Percentiles rank a stretch among this genome's conserved stretches.
Conservation (phyloP, 2,888 invertebrate genomes). For the Synergus gifuensis region DNA sequence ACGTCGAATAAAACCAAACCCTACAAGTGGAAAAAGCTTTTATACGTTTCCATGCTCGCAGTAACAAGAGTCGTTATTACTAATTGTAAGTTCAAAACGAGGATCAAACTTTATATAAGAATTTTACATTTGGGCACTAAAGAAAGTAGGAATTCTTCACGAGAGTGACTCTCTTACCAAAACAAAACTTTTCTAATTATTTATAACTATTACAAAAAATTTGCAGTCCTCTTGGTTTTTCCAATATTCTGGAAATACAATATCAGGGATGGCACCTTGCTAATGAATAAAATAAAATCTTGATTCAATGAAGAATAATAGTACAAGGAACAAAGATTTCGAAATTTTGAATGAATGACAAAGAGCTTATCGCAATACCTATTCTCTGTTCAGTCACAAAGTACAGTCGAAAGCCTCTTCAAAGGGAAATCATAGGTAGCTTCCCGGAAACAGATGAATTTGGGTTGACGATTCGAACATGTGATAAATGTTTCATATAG, state of each 20-base stretch:
- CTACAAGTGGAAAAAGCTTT: slow-evolving; percentile 6
- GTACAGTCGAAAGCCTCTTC: background rate
- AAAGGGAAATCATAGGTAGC: background rate
- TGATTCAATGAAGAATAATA: too few relatives aligned
- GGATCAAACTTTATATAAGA: slow-evolving; percentile 14
- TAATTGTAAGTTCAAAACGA: background rate
- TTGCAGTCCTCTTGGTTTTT: too few relatives aligned
- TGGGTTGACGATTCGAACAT: too few relatives aligned
- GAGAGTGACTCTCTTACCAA: too few relatives aligned
- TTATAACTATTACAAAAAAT: too few relatives aligned
- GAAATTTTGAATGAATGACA: background rate
- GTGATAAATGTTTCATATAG: too few relatives aligned
- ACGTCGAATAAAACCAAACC: background rate
- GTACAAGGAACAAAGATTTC: background rate
- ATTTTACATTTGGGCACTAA: background rate
- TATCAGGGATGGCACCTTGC: too few relatives aligned
- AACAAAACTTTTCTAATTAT: too few relatives aligned
- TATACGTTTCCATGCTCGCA: background rate
- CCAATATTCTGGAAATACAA: too few relatives aligned
- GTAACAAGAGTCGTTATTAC: slow-evolving; percentile 11
- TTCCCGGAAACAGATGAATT: background rate
- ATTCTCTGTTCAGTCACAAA: background rate
- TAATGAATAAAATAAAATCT: too few relatives aligned
- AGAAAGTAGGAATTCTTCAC: too few relatives aligned
- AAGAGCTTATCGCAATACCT: background rate